Conservation (phyloP, 1,140 invertebrate genomes). For the Philotrypesis tridentata region DNA sequence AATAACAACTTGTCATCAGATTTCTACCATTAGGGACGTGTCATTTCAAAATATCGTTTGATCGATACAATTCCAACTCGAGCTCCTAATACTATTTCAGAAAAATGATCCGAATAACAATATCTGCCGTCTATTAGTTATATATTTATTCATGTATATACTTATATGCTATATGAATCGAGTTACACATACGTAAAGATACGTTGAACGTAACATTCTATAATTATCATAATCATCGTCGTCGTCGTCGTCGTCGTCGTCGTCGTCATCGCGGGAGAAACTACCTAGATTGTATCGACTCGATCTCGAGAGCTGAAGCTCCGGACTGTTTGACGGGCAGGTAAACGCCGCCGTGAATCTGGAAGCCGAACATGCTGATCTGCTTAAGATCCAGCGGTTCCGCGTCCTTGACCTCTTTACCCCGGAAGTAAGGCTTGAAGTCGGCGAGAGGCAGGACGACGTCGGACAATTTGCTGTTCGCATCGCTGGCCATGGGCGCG, state of each 20-base stretch:
- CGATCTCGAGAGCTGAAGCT: constrained; percentile 79
- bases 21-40: too few species aligned
- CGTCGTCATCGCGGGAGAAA: too few species aligned
- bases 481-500: constrained; percentile 73
- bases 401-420: constrained; percentile 74
- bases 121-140: not conserved
- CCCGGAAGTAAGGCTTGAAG: constrained; percentile 80
- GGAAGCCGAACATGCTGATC: constrained; percentile 79
- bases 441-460: constrained; percentile 74
- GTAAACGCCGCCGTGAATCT: constrained; percentile 83
- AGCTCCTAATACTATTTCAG: too few species aligned
- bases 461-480: constrained; percentile 73
- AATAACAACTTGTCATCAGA: too few species aligned
- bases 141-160: not conserved
- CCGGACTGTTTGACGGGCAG: constrained; percentile 79
- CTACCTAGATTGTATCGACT: too few species aligned
- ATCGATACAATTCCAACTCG: too few species aligned
- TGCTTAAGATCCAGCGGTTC: constrained; percentile 76
- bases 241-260: too few species aligned
- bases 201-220: too few species aligned
- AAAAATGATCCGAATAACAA: not conserved
- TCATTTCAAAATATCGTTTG: not conserved
- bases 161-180: too few species aligned
- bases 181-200: too few species aligned
- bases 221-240: too few species aligned